Conservation (phyloP, 2,797 vertebrate genomes). For the Momotus momota region DNA sequence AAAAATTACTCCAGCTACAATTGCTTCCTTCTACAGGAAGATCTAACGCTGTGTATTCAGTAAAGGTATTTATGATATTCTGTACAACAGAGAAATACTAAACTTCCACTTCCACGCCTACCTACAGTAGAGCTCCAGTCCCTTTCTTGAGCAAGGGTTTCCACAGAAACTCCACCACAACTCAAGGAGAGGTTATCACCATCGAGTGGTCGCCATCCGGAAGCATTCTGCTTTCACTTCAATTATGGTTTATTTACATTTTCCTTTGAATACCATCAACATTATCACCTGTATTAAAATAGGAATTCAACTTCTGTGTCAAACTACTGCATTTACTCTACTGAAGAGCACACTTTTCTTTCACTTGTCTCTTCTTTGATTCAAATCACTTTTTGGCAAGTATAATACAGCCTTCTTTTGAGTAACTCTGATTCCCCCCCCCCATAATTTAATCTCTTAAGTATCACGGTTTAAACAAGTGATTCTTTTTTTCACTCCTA, state of each 20-base stretch:
- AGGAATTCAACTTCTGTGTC: background rate
- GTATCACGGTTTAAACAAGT: background rate
- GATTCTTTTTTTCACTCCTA: background rate
- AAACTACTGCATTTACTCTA: background rate
- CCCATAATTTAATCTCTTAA: background rate
- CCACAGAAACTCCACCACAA: background rate
- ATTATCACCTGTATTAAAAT: background rate
- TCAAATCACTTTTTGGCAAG: constrained; percentile 11
- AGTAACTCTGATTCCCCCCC: background rate
- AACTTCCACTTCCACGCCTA: background rate
- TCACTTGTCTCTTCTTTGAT: background rate
- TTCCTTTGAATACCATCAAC: background rate
- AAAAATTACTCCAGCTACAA: background rate
- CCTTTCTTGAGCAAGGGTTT: background rate
- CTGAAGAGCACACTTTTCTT: background rate
- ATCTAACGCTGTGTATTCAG: background rate
- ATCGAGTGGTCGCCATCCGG: background rate
- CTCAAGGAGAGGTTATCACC: background rate
- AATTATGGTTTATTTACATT: background rate
- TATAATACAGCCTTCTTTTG: background rate
- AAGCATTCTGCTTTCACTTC: constrained; percentile 3
- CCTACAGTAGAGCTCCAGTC: background rate
- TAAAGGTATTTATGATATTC: background rate
- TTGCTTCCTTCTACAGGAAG: background rate
- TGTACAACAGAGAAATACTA: background rate